Percentiles rank a stretch among this genome's conserved stretches.
These are phyloP conservation scores for Eulemur rubriventer DNA, from an alignment of 2,797 vertebrate genomes.

Conservation along the genomic window DNA sequence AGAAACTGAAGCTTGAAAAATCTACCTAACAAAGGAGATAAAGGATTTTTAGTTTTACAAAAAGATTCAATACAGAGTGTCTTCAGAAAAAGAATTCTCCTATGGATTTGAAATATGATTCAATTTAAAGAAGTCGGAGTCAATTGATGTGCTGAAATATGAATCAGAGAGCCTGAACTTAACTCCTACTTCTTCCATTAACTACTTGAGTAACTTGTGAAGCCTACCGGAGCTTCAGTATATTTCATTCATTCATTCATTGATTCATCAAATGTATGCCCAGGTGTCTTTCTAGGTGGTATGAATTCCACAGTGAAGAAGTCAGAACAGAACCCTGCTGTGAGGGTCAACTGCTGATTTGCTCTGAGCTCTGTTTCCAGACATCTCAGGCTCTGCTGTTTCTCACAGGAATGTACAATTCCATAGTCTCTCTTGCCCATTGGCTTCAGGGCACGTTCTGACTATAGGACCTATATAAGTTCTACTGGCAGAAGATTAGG, in stretches of 20 bases:
- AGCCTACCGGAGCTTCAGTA: neutral
- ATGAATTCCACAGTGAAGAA: neutral
- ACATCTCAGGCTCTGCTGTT: neutral
- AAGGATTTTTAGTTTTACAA: slow-evolving; percentile 2
- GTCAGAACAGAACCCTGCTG: neutral
- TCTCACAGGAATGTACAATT: neutral
- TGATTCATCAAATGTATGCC: neutral
- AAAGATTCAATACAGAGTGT: neutral
- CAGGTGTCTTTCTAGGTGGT: neutral
- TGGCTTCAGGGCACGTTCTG: neutral
- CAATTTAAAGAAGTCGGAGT: neutral
- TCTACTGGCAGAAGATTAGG: neutral
- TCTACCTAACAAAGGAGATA: neutral
- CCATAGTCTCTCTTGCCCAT: neutral
- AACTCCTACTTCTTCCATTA: neutral
- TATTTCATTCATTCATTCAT: neutral
- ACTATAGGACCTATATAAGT: neutral
- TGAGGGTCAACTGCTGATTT: neutral
- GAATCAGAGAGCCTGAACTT: neutral
- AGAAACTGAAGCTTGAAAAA: slow-evolving; percentile 38
- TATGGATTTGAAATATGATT: slow-evolving; percentile 13
- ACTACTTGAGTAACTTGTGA: neutral
- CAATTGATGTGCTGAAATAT: neutral
- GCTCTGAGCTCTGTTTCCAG: neutral
- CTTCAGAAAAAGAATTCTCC: neutral